Evolutionary conservation across 2,113 vertebrate species (phyloP).

Genomic region (Terrapene triunguis): DNA sequence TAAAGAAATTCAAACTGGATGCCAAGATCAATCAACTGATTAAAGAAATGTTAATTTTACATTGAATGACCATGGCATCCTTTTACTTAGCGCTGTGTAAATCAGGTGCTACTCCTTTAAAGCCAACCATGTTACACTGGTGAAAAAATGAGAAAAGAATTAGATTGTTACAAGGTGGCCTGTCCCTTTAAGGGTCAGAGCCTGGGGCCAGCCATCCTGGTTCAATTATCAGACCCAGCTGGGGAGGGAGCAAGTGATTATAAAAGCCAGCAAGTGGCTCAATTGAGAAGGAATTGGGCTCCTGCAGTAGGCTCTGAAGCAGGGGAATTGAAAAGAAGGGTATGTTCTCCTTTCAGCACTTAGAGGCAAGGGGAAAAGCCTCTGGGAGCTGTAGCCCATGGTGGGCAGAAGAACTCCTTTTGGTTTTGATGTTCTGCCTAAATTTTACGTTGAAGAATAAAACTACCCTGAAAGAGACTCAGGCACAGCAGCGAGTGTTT

Average conservation of each 20-base stretch:
- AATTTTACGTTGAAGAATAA: too few species aligned
- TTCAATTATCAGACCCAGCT: background rate
- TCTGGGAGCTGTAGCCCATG: background rate
- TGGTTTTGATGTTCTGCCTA: too few species aligned
- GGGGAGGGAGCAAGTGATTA: background rate
- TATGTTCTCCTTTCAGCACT: background rate
- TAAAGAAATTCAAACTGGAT: background rate
- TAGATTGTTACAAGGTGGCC: background rate
- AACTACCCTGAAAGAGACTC: too few species aligned
- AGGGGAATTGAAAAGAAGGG: background rate
- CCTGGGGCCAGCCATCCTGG: background rate
- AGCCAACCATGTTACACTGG: background rate
- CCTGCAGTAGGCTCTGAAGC: background rate
- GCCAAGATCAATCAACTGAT: background rate
- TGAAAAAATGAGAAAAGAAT: background rate
- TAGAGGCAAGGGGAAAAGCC: background rate
- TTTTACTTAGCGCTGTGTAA: background rate
- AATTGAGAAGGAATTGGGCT: background rate
- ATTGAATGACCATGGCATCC: background rate
- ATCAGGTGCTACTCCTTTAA: background rate
- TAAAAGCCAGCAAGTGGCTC: background rate
- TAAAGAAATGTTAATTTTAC: conserved; percentile 3
- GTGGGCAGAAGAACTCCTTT: too few species aligned
- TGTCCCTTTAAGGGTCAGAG: background rate
- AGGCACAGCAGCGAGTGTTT: too few species aligned